A percentile compares a stretch with the other conserved stretches of the same genome.
phyloP scores from a whole-genome alignment of 2,797 vertebrate species.

The Centropyge bicolor region DNA sequence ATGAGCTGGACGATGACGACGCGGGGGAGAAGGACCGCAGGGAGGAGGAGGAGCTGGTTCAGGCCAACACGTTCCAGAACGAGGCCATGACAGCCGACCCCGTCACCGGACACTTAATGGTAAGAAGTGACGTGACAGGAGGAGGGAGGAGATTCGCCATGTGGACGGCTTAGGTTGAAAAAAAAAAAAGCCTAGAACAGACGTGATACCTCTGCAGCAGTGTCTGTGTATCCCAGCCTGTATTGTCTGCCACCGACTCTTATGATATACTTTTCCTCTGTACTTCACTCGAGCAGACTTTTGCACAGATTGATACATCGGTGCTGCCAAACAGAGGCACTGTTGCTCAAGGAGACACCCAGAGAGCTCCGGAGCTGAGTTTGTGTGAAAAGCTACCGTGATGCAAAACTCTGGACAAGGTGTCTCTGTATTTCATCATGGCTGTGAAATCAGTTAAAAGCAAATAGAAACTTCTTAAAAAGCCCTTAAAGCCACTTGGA shows the following conservation, averaged over 20 bases:
- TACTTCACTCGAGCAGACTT: neutral
- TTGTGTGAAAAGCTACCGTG: constrained; percentile 35
- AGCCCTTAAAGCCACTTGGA: constrained; percentile 15
- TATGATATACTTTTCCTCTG: neutral
- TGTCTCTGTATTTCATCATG: constrained; percentile 65
- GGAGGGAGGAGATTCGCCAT: neutral
- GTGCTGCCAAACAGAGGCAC: constrained; percentile 76
- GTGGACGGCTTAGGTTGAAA: neutral
- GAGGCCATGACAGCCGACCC: constrained; percentile 89
- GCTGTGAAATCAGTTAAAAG: constrained; percentile 32
- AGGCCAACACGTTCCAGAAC: constrained; percentile 95
- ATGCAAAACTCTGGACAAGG: constrained; percentile 43
- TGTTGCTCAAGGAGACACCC: constrained; percentile 73
- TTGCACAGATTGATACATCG: constrained; percentile 37
- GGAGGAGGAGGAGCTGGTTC: constrained; percentile 91
- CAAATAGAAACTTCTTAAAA: constrained; percentile 8
- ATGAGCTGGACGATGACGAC: constrained; percentile 96
- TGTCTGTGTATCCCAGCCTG: neutral
- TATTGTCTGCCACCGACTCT: neutral
- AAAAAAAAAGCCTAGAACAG: neutral
- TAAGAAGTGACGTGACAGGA: constrained; percentile 67
- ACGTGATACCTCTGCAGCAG: neutral
- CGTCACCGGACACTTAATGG: constrained; percentile 83
- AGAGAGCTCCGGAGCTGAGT: constrained; percentile 23
- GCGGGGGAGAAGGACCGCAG: constrained; percentile 89